Evolutionary conservation across 2,113 vertebrate species (phyloP).

Genomic region (Microtus montanus): DNA sequence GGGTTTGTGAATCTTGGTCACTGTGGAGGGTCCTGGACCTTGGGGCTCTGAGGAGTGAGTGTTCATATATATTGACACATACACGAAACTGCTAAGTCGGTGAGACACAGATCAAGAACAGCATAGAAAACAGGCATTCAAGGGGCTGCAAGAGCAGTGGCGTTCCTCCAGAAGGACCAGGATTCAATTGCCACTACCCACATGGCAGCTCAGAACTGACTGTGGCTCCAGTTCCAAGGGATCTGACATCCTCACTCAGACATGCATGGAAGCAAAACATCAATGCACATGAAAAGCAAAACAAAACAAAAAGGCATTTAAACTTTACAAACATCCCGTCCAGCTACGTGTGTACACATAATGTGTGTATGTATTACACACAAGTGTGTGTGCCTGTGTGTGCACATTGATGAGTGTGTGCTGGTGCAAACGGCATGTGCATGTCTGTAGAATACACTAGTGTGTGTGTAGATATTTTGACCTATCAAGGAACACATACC

Average conservation of each 20-base stretch:
- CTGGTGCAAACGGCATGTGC: background rate
- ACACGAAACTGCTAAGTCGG: too few species aligned
- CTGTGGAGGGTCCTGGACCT: background rate
- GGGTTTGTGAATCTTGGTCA: background rate
- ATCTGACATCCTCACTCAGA: background rate
- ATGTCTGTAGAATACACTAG: background rate
- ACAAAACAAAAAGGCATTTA: background rate
- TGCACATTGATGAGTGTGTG: background rate
- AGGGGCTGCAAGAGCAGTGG: background rate
- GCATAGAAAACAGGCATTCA: background rate
- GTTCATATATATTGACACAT: background rate
- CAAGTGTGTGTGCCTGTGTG: background rate
- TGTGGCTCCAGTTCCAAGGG: background rate
- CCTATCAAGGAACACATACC: fast-evolving
- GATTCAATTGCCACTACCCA: background rate
- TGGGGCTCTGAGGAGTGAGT: background rate
- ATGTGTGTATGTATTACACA: background rate
- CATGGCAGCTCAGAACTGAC: background rate
- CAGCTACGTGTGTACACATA: background rate
- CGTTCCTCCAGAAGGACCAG: background rate
- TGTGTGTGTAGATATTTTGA: background rate
- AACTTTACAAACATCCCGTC: too few species aligned
- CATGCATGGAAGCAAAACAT: background rate
- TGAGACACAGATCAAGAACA: background rate
- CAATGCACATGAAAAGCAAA: background rate